Evolutionary conservation across 2,113 vertebrate species (phyloP), one percentile per base, ranked within the genome.

Genomic region (Epinephelus moara): DNA sequence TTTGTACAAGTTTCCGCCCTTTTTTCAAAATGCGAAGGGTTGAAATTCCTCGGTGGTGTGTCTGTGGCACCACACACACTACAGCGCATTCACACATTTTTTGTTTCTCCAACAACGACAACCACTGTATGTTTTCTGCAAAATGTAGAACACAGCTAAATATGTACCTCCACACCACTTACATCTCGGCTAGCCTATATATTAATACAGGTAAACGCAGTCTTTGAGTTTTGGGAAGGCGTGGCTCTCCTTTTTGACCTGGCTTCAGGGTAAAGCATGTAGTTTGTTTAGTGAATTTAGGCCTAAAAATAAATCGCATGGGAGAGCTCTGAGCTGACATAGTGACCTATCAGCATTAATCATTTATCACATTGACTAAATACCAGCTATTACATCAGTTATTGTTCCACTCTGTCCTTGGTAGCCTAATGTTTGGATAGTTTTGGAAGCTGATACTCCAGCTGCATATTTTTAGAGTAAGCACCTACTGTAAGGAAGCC

Each of bases 41-140:
- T 50, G 8, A 64, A 55, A 82, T 86, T 67, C 53, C 27, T 56
- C 52, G 33, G 45, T n/a, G 21, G 18, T 33, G 18, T 33, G 17
- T 3, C 3, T 63, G 27, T 27, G 30, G 33, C 12, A 5, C 14
- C 47, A 30, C 6, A 15, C 68, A 25, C 21, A 25, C 30, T 4
- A 25, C 15, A 4, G 1, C 15, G 1, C 40, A 13, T 64, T 37
- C 6, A 37, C 33, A 37, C 33, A 37, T 37, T 37, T 37, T 45
- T 45, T 45, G 42, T 45, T 45, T 45, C 42, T 11, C 42, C 8
- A 11, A 45, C 42, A 45, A 45, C 11, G 11, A 45, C 42, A 37
- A 37, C 6, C 33, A 37, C 33, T 37, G 33, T 37, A 4, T 30
- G 25, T n/a, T 30, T 47, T 53, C 2, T 76, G 9, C 23, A 2